These are phyloP conservation scores for Condylostylus longicornis DNA, from an alignment of 1,140 invertebrate genomes.

Conservation along the genomic window DNA sequence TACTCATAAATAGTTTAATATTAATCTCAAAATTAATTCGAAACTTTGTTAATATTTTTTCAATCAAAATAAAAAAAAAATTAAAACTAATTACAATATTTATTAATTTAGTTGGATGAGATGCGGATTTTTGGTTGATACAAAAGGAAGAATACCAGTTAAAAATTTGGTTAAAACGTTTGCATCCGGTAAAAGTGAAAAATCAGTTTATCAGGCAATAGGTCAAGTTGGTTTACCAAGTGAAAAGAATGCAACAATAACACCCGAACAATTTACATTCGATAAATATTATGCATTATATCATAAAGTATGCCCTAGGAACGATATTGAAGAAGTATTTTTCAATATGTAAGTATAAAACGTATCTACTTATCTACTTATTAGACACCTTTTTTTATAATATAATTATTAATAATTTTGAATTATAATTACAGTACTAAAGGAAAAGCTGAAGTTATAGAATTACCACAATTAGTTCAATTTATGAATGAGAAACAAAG, in stretches of 20 bases:
- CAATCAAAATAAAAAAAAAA: too few species aligned
- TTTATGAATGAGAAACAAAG: slow-evolving; percentile 98
- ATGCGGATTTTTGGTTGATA: slow-evolving; percentile 80
- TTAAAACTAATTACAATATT: too few species aligned
- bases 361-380: slow-evolving; percentile 1
- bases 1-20: too few species aligned
- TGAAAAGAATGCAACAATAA: slow-evolving; percentile 94
- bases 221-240: slow-evolving; percentile 84
- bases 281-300: slow-evolving; percentile 98
- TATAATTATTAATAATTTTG: slow-evolving; percentile 8
- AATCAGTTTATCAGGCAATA: slow-evolving; percentile 93
- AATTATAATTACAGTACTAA: slow-evolving; percentile 50
- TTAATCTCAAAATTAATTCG: too few species aligned
- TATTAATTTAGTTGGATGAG: slow-evolving; percentile 99
- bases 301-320: slow-evolving; percentile 97
- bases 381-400: slow-evolving; percentile 1
- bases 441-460: slow-evolving; percentile 77
- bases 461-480: slow-evolving; percentile 74
- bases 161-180: slow-evolving; percentile 94
- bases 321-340: slow-evolving; percentile 97
- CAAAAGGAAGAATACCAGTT: slow-evolving; percentile 90
- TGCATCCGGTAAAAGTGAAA: slow-evolving; percentile 93
- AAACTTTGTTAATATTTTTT: too few species aligned
- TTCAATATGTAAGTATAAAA: slow-evolving; percentile 74
- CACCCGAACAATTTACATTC: slow-evolving; percentile 89